Percentiles rank a stretch among this genome's conserved stretches.
phyloP scores from a whole-genome alignment of 2,113 vertebrate species.

The Megaleporinus macrocephalus region DNA sequence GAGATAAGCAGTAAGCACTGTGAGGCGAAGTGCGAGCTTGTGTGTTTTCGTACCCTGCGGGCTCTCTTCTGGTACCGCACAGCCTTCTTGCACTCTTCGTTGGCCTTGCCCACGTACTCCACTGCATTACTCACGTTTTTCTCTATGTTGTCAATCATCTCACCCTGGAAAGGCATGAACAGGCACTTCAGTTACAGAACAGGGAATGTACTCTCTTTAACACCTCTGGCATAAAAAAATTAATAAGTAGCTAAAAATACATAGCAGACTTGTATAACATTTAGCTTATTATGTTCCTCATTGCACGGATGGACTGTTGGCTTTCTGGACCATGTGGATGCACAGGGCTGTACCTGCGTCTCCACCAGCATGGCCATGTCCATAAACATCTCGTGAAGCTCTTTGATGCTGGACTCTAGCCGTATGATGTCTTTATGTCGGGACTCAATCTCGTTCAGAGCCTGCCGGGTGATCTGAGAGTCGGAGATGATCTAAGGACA shows the following conservation, averaged over 20 bases:
- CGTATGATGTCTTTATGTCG: conserved; percentile 94
- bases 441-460: conserved; percentile 92
- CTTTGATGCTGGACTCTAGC: conserved; percentile 91
- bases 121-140: conserved; percentile 86
- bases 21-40: neutral
- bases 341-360: conserved; percentile 83
- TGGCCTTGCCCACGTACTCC: conserved; percentile 88
- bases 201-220: too few species aligned
- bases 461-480: conserved; percentile 91
- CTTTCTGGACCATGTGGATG: neutral
- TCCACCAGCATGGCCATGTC: conserved; percentile 97
- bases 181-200: neutral
- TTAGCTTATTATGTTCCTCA: too few species aligned
- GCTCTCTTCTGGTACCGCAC: conserved; percentile 91
- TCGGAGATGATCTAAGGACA: conserved; percentile 90
- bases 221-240: neutral
- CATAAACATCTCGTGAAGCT: conserved; percentile 92
- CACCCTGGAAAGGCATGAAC: conserved; percentile 79
- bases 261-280: too few species aligned
- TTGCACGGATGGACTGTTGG: too few species aligned
- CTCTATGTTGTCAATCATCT: conserved; percentile 96
- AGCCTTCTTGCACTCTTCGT: conserved; percentile 94
- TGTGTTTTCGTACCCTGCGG: conserved; percentile 81
- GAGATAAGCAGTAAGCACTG: neutral
- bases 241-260: too few species aligned